These are phyloP conservation scores for Ichneumon xanthorius DNA, from an alignment of 2,888 invertebrate species.

Conservation along the genomic window DNA sequence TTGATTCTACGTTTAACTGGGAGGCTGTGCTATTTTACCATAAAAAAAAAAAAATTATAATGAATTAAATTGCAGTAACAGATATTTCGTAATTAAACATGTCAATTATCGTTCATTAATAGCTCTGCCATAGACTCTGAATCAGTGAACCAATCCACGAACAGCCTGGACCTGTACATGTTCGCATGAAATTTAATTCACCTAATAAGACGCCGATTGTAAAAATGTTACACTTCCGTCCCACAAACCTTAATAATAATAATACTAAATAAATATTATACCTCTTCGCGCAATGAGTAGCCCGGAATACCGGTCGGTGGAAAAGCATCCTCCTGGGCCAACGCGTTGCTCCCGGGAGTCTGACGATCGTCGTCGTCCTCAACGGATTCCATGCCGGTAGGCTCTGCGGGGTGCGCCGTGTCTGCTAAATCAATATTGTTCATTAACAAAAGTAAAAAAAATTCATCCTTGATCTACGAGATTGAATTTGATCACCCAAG, in stretches of 20 bases:
- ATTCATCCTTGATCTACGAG: not conserved
- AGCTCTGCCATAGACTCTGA: not conserved
- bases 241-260: too few relatives aligned
- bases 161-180: too few relatives aligned
- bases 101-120: not conserved
- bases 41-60: slow-evolving; percentile 14
- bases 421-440: slow-evolving; percentile 25
- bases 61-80: not conserved
- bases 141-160: too few relatives aligned
- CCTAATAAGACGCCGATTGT: too few relatives aligned
- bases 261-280: slow-evolving; percentile 65
- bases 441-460: slow-evolving; percentile 1
- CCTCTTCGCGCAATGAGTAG: slow-evolving; percentile 87
- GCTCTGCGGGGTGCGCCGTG: slow-evolving; percentile 84
- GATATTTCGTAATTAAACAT: slow-evolving; percentile 41
- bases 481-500: not conserved
- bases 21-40: slow-evolving; percentile 79
- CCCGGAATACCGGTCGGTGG: slow-evolving; percentile 87
- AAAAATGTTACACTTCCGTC: too few relatives aligned
- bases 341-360: slow-evolving; percentile 85
- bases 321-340: slow-evolving; percentile 84
- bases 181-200: too few relatives aligned
- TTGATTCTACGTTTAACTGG: slow-evolving; percentile 93
- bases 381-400: slow-evolving; percentile 89
- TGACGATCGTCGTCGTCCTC: slow-evolving; percentile 88